Conservation (phyloP, 2,888 invertebrate species). For the Stegophylla sp. region DNA sequence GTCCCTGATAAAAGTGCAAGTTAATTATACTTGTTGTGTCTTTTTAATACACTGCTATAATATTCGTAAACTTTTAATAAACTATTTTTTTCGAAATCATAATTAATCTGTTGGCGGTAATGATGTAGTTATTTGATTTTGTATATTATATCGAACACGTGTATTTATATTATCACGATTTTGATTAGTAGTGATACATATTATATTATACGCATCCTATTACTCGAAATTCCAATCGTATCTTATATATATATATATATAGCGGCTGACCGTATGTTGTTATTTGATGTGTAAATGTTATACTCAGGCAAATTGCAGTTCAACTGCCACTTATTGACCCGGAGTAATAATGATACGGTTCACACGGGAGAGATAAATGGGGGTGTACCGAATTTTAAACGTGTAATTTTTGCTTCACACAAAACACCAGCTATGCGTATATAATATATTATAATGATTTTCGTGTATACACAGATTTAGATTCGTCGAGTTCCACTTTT, state of each 20-base stretch:
- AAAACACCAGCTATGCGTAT: no score
- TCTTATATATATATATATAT: no score
- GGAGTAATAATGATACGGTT: constrained; percentile 26
- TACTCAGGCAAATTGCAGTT: constrained; percentile 1
- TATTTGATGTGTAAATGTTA: constrained; percentile 33
- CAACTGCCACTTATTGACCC: constrained; percentile 37
- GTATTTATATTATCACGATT: constrained; percentile 26
- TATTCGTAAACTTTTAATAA: no score
- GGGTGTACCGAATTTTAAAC: constrained; percentile 36
- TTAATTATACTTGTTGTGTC: no score
- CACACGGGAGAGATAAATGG: background rate
- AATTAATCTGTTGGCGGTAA: no score
- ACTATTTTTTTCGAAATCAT: no score
- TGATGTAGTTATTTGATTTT: background rate
- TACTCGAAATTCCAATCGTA: constrained; percentile 23
- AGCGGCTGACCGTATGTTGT: constrained; percentile 6
- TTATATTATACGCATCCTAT: background rate
- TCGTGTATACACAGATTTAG: constrained; percentile 4
- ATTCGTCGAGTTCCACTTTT: constrained; percentile 14
- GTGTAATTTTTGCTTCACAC: constrained; percentile 26
- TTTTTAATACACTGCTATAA: no score
- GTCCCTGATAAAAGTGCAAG: no score
- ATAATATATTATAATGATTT: constrained; percentile 19
- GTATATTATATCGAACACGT: background rate
- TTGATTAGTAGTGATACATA: constrained; percentile 12